Conservation (phyloP, 2,113 vertebrate species). For the Donacobius atricapilla region DNA sequence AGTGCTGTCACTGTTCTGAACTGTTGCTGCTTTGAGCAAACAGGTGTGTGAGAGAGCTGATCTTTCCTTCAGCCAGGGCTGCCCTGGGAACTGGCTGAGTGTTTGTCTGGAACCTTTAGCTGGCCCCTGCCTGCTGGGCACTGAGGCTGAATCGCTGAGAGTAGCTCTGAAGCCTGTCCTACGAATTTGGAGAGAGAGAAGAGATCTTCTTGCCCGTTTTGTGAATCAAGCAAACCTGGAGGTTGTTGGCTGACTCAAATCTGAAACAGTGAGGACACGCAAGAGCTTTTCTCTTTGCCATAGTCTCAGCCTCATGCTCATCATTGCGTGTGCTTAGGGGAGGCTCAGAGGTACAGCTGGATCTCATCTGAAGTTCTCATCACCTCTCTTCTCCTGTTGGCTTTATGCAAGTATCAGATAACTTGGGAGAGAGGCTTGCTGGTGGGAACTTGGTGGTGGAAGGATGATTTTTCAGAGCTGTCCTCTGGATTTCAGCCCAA, state of each 20-base stretch:
- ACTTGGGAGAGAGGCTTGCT: neutral
- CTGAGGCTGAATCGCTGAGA: neutral
- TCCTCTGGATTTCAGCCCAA: slow-evolving; percentile 28
- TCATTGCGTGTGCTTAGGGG: rapidly evolving
- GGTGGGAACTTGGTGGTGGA: slow-evolving; percentile 16
- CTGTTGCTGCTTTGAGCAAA: neutral
- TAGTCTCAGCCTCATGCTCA: neutral
- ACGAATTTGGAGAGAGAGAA: neutral
- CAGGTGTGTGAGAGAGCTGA: neutral
- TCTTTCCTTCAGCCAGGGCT: neutral
- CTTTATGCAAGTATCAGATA: neutral
- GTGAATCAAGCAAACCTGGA: neutral
- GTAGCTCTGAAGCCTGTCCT: neutral
- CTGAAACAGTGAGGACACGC: neutral
- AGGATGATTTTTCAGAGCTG: neutral
- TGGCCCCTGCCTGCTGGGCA: neutral
- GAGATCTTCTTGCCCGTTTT: neutral
- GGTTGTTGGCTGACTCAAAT: neutral
- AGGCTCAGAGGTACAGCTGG: neutral
- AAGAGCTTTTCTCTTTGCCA: neutral
- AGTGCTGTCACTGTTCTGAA: neutral
- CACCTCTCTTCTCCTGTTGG: neutral
- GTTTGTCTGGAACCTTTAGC: neutral
- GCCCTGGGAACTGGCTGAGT: neutral
- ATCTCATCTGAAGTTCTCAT: neutral